Evolutionary conservation across 1,140 invertebrate genomes (phyloP), one percentile per base, ranked within the genome.

Genomic region (Drosophila subpulchrella): DNA sequence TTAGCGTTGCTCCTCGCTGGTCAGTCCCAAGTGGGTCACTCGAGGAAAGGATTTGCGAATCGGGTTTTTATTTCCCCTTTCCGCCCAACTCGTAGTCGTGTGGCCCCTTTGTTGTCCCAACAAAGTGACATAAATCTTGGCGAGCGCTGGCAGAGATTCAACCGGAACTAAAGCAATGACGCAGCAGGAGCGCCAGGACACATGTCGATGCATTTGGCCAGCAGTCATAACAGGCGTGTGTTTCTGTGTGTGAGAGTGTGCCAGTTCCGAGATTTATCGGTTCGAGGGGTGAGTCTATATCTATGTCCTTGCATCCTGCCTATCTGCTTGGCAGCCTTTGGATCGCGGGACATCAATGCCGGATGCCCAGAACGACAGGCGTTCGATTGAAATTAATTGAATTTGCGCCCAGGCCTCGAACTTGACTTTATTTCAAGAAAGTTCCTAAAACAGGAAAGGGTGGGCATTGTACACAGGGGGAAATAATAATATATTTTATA

Each of bases 351-450:
- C 59, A 81, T 88, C 84, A 56, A 88, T 89, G 77, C 80, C 84
- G 85, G 84, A 89, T 84, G 74, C 62, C 46, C 65, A 56, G 74
- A 90, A 80, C 90, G 90, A 91, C 90, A 91, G 90, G 90, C 90
- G 90, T 91, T 91, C 90, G 90, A 91, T 91, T 91, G 90, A 91
- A 90, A 91, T 91, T 91, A 91, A 91, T 91, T 91, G 90, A 91
- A 91, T 91, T 91, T 91, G 74, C 67, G 74, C 71, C 68, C 75
- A 62, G 59, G 55, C 56, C 72, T 46, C 38, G 57, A 76, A 81
- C 78, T 76, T 81, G 78, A 72, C 76, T 80, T 75, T 44, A 53
- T 36, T 53, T 73, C 38, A 62, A 61, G 65, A 50, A 53, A 41
- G 13, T n/a, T 30, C 17, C 12, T 6, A 20, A 42, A 59, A 38